Percentiles rank a stretch among this genome's conserved stretches.
phyloP scores from a whole-genome alignment of 2,113 vertebrate species.

The Gadus macrocephalus region DNA sequence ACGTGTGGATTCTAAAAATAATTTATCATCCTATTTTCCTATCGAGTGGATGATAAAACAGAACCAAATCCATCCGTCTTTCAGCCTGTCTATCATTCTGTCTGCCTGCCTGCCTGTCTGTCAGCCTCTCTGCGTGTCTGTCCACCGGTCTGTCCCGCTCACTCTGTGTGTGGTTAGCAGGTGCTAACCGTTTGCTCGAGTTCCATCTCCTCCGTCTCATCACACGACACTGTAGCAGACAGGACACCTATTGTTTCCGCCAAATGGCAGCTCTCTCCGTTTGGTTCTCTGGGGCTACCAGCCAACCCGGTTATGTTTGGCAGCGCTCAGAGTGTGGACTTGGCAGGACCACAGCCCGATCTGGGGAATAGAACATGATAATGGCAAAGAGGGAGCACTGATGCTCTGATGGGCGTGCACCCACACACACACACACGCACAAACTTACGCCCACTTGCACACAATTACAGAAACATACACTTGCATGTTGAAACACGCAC shows the following conservation, averaged over 20 bases:
- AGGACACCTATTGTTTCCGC: constrained; percentile 36
- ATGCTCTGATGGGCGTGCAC: no score
- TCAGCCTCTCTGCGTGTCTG: neutral
- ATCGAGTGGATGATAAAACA: constrained; percentile 38
- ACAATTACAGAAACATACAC: no score
- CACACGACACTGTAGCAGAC: constrained; percentile 53
- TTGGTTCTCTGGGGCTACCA: constrained; percentile 28
- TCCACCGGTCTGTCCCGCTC: neutral
- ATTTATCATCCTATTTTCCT: constrained; percentile 64
- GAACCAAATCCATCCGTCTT: no score
- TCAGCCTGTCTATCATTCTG: no score
- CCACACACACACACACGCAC: no score
- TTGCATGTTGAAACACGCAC: no score
- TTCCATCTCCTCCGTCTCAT: neutral
- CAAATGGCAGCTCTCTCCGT: constrained; percentile 31
- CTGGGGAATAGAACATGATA: constrained; percentile 36
- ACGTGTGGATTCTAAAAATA: constrained; percentile 66
- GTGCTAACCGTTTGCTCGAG: neutral
- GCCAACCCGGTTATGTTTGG: constrained; percentile 60
- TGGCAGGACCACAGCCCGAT: constrained; percentile 37
- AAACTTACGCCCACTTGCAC: no score
- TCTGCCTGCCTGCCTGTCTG: no score
- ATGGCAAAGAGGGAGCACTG: neutral
- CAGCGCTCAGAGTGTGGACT: constrained; percentile 31
- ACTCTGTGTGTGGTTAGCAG: neutral